phyloP scores from a whole-genome alignment of 2,888 invertebrate genomes.

The Eumacrocentrus americanus region DNA sequence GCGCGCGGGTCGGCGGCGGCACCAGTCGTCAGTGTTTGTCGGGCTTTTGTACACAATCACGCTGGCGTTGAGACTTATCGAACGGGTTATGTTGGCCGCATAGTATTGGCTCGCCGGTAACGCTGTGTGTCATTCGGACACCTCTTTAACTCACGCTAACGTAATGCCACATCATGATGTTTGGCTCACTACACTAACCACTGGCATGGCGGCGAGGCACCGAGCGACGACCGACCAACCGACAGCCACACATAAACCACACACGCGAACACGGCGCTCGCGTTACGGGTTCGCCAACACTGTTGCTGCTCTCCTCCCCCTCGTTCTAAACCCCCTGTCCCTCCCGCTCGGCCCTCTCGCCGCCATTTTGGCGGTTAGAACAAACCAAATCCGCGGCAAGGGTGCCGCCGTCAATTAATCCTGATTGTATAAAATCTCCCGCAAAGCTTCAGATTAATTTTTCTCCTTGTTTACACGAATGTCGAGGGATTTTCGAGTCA shows the following conservation, averaged over 20 bases:
- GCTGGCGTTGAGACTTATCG: conserved; percentile 15
- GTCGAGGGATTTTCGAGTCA: not conserved
- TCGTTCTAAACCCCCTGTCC: not conserved
- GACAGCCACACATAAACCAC: conserved; percentile 33
- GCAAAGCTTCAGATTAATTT: not conserved
- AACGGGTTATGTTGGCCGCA: conserved; percentile 19
- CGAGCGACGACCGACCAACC: conserved; percentile 37
- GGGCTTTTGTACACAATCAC: conserved; percentile 13
- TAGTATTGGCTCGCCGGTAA: conserved; percentile 7
- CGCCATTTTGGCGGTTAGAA: conserved; percentile 14
- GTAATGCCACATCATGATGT: conserved; percentile 62
- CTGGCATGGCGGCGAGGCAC: conserved; percentile 52
- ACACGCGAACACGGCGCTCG: conserved; percentile 38
- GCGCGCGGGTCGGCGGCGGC: conserved; percentile 17
- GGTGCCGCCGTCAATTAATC: not conserved
- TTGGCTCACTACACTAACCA: conserved; percentile 60
- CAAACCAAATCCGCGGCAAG: conserved; percentile 7
- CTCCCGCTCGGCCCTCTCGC: conserved; percentile 20
- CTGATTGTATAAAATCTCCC: not conserved
- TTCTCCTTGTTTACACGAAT: not conserved
- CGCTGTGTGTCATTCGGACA: conserved; percentile 16
- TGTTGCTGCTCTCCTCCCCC: conserved; percentile 41
- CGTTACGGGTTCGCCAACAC: conserved; percentile 38
- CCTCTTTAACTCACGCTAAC: conserved; percentile 50
- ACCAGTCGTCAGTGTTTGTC: conserved; percentile 8